Base-by-base conservation (phyloP, 2,888 invertebrate species). In the Bellardia bayeri region DNA sequence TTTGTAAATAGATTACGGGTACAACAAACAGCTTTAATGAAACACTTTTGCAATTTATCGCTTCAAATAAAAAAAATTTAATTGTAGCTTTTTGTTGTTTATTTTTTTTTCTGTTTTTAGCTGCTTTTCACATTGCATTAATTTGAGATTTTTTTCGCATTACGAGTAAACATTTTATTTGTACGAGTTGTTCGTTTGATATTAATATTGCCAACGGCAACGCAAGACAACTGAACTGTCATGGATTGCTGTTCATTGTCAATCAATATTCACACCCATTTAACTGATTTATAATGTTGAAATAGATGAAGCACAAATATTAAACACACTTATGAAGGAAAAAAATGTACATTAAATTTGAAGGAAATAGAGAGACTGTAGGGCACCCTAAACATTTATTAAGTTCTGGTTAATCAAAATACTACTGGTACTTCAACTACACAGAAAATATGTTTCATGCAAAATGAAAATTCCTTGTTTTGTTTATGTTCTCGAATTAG, bases 261-360 rank as follows among this genome's bases (percentile, higher is more conserved):
- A 87, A 87, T 87, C 87, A 87, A 79, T 82, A 85, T 85, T 82
- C 87, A 85, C 87, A 87, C 87, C 87, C 87, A 85, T 85, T 79
- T 82, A 79, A 81, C 82, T 85, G 87, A 85, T 87, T 87, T 85
- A 87, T 85, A 87, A 51, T 69, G 79, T 54, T 69, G 69, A 63
- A 75, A 69, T 85, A 69, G 23, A 85, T 75, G 69, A 45, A 40
- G 42, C 51, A 61, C 42, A 58, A 72, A 72, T 16, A 71, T 23
- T 33, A 71, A 54, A 54, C 14, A 54, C 37, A 45, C 6, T 16
- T 30, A 37, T 23, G 23, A 23, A 23, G 30, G 45, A 54, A 33
- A 42, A 6, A 76, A 54, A 11, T 49, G 30, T 68, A 30, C 37
- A 45, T 1, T 3, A 16, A 72, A 72, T 40, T 11, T 16, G 49